Evolutionary conservation across 2,888 invertebrate species (phyloP), one percentile per base, ranked within the genome.

Genomic region (Trissolcus brochymenae): DNA sequence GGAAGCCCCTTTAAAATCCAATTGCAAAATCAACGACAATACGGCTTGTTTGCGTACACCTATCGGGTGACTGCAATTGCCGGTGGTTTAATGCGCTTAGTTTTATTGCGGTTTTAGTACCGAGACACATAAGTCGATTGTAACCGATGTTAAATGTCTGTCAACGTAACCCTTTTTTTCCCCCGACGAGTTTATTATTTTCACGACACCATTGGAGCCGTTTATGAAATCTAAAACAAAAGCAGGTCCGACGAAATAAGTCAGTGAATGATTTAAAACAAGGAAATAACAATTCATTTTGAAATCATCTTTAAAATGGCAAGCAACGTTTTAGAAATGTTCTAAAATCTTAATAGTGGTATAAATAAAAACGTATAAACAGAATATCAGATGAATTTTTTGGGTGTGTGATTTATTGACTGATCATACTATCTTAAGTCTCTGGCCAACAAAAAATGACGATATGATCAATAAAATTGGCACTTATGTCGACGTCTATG

Each of bases 1-100:
- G 51, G 68, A 65, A 75, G 65, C 64, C 68, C 53, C 54, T 59
- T 54, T 70, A 11, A 57, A 75, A 75, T 75, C 75, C 75, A 70
- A 75, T 75, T 75, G 68, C 64, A 64, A 68, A 68, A 75, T 68
- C 65, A 60, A 53, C 60, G 29, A 17, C 56, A 25, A 46, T 35
- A 35, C 19, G 14, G 55, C 61, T 25, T 66, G 54, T 66, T 66
- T 60, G 51, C 51, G 66, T 55, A 46, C 43, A 65, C 64, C 59
- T 72, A 72, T 72, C 72, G 40, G 57, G 14, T 53, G 53, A 57
- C 71, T 40, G 41, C 49, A 40, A 72, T 72, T 59, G 72, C 60
- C 65, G 35, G 60, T 55, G 65, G 59, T 60, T 73, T 73, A 73
- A 73, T 65, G 60, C 72, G 72, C 59, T 73, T 65, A 60, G 60